Evolutionary conservation across 2,888 invertebrate species (phyloP).

Genomic region (Dermolepida albohirtum): DNA sequence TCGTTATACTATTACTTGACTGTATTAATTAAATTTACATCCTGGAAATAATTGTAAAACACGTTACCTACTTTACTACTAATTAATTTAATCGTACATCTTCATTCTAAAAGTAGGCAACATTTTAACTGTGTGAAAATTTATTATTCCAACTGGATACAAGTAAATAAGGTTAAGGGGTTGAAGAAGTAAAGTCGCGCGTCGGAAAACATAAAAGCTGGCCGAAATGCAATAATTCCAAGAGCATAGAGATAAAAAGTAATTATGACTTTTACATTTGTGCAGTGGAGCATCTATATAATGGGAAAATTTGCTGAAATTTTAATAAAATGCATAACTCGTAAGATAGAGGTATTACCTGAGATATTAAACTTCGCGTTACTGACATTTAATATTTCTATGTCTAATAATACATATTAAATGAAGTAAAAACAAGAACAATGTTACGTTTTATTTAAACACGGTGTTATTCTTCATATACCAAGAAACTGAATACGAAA

Average conservation of each 20-base stretch:
- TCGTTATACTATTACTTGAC: too few species aligned
- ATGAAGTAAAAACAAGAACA: too few species aligned
- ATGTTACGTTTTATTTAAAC: too few species aligned
- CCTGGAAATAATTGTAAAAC: too few species aligned
- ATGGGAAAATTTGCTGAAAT: too few species aligned
- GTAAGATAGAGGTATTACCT: neutral
- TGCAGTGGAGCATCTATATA: neutral
- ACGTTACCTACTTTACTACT: too few species aligned
- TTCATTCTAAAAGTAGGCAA: neutral
- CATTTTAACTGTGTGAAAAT: neutral
- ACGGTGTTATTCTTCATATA: too few species aligned
- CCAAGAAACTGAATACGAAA: too few species aligned
- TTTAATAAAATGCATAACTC: neutral
- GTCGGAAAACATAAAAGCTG: neutral
- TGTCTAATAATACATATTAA: too few species aligned
- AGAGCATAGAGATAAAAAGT: neutral
- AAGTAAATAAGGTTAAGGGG: conserved; percentile 4
- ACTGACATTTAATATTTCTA: too few species aligned
- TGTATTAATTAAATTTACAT: too few species aligned
- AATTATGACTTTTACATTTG: neutral
- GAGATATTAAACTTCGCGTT: neutral
- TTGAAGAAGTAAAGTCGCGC: neutral
- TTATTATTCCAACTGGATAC: conserved; percentile 2
- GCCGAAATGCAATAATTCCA: neutral
- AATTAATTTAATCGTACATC: neutral